These are phyloP conservation scores for Aricia artaxerxes DNA, from an alignment of 2,888 invertebrate genomes.

Conservation along the genomic window DNA sequence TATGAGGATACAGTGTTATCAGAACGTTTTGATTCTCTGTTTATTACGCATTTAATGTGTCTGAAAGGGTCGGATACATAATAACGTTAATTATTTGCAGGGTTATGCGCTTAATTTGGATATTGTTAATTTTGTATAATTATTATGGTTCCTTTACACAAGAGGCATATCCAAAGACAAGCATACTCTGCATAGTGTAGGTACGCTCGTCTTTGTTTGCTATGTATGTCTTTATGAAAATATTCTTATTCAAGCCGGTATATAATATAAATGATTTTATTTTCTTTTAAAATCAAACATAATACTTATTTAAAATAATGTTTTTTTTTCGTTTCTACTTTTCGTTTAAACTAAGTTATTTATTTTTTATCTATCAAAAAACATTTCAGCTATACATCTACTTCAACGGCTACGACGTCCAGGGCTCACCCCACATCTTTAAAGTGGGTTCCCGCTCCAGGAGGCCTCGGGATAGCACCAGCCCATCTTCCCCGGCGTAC, in stretches of 20 bases:
- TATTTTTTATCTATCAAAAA: background rate
- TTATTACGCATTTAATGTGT: background rate
- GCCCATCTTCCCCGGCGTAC: constrained; percentile 77
- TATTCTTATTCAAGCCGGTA: no score
- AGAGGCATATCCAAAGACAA: no score
- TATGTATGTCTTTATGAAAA: no score
- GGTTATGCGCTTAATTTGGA: background rate
- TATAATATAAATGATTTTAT: no score
- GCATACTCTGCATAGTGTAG: no score
- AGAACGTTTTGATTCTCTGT: constrained; percentile 6
- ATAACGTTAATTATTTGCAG: background rate
- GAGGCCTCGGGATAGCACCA: constrained; percentile 68
- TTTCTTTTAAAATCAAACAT: no score
- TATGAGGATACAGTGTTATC: background rate
- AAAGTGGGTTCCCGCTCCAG: constrained; percentile 88
- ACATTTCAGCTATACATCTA: constrained; percentile 88
- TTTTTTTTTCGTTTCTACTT: no score
- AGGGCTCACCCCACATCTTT: constrained; percentile 92
- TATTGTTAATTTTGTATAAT: background rate
- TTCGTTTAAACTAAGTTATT: no score
- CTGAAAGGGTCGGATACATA: background rate
- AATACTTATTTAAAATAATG: no score
- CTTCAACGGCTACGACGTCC: constrained; percentile 93
- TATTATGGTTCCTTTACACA: no score
- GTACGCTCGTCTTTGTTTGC: no score